Evolutionary conservation across 2,888 invertebrate species (phyloP).

Genomic region (Holacanthella duospinosa): DNA sequence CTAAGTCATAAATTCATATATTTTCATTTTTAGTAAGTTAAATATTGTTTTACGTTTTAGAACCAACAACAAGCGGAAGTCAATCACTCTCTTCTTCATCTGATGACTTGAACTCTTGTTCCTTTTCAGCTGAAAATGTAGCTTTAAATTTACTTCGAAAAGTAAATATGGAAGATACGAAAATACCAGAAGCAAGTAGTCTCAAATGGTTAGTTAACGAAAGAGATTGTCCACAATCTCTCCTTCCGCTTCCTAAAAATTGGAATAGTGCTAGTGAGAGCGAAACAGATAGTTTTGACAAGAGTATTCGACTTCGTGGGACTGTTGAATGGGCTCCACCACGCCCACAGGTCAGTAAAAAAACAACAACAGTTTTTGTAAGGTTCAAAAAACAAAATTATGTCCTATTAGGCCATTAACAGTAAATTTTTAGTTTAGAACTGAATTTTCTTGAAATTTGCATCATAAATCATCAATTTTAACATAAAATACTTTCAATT

Average conservation of each 20-base stretch:
- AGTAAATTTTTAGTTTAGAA: background rate
- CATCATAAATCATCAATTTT: no score
- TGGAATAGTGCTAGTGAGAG: constrained; percentile 57
- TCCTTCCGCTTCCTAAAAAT: constrained; percentile 63
- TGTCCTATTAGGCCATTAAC: background rate
- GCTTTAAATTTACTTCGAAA: constrained; percentile 63
- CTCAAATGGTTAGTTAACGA: constrained; percentile 71
- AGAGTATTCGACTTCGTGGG: constrained; percentile 50
- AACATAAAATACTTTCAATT: no score
- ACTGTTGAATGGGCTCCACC: constrained; percentile 76
- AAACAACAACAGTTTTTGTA: no score
- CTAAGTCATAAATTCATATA: background rate
- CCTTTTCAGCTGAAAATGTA: constrained; percentile 64
- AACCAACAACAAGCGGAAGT: constrained; percentile 25
- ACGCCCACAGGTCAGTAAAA: constrained; percentile 49
- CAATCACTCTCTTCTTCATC: constrained; percentile 30
- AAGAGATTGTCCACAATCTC: constrained; percentile 62
- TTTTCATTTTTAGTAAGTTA: constrained; percentile 4
- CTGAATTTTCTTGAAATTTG: no score
- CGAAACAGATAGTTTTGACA: constrained; percentile 42
- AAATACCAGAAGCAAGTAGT: constrained; percentile 64
- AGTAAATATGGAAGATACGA: constrained; percentile 56
- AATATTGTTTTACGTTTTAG: constrained; percentile 11
- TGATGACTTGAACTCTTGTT: constrained; percentile 42
- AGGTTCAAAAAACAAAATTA: background rate